These are phyloP conservation scores for Typhlichthys eigenmanni DNA, from an alignment of 2,797 vertebrate species.

Conservation along the genomic window DNA sequence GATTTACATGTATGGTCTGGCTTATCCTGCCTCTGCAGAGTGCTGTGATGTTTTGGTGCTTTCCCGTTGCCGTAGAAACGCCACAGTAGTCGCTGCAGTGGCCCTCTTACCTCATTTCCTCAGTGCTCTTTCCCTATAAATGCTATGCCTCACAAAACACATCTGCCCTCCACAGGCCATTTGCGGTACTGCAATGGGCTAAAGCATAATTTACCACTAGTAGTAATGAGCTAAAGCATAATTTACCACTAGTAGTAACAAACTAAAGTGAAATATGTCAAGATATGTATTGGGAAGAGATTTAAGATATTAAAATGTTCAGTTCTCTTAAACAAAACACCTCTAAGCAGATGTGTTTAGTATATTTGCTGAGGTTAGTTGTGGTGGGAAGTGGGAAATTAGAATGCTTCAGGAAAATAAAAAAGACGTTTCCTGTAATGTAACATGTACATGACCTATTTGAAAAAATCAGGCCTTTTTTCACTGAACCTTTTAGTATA, in stretches of 20 bases:
- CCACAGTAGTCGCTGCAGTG: conserved; percentile 64
- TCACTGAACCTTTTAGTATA: too few relatives aligned
- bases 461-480: conserved; percentile 9
- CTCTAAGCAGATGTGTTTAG: conserved; percentile 5
- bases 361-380: background rate
- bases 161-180: conserved; percentile 56
- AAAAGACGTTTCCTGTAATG: conserved; percentile 21
- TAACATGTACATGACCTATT: conserved; percentile 29
- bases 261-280: conserved; percentile 22
- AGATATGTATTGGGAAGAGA: conserved; percentile 22
- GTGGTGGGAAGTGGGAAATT: background rate
- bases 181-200: conserved; percentile 39
- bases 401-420: conserved; percentile 31
- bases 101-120: conserved; percentile 71
- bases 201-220: conserved; percentile 6
- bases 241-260: conserved; percentile 6
- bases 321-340: too few relatives aligned
- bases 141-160: conserved; percentile 43
- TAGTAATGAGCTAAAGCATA: conserved; percentile 27
- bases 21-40: conserved; percentile 47
- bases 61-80: conserved; percentile 69
- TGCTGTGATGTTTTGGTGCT: conserved; percentile 63
- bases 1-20: conserved; percentile 41
- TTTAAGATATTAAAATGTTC: too few relatives aligned
- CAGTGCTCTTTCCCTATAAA: conserved; percentile 57